phyloP scores from a whole-genome alignment of 2,888 invertebrate genomes.

The Scrobipalpa costella region DNA sequence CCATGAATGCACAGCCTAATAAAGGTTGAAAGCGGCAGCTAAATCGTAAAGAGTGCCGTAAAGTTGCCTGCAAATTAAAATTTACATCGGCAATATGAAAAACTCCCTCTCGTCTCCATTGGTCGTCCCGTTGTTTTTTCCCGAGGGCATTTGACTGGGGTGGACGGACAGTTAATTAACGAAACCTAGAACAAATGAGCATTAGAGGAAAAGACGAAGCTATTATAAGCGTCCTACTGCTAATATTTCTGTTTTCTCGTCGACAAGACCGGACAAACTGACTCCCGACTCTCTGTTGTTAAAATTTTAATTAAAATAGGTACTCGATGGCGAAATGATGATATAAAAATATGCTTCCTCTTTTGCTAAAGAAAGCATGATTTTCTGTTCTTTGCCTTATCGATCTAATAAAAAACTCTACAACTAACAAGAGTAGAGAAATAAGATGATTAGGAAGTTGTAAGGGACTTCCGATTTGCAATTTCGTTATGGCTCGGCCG shows the following conservation, averaged over 20 bases:
- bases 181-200: slow-evolving; percentile 68
- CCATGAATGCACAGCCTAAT: slow-evolving; percentile 72
- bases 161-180: slow-evolving; percentile 77
- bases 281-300: not conserved
- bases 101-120: slow-evolving; percentile 67
- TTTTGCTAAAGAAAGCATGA: not conserved
- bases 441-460: slow-evolving; percentile 25
- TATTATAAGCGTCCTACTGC: not conserved
- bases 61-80: slow-evolving; percentile 79
- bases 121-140: slow-evolving; percentile 59
- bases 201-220: slow-evolving; percentile 45
- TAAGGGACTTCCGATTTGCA: slow-evolving; percentile 21
- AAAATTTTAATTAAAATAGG: not conserved
- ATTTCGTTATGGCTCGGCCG: slow-evolving; percentile 18
- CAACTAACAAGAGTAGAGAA: slow-evolving; percentile 11
- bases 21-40: slow-evolving; percentile 74
- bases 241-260: not conserved
- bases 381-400: not conserved
- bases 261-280: not conserved
- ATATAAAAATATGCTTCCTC: not conserved
- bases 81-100: slow-evolving; percentile 79
- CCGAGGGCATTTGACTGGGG: slow-evolving; percentile 67
- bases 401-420: slow-evolving; percentile 8
- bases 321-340: not conserved
- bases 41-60: slow-evolving; percentile 78